A percentile compares a stretch with the other conserved stretches of the same genome.
Evolutionary conservation across 2,797 vertebrate species (phyloP).

Genomic region (Hyperoplus lanceolatus): DNA sequence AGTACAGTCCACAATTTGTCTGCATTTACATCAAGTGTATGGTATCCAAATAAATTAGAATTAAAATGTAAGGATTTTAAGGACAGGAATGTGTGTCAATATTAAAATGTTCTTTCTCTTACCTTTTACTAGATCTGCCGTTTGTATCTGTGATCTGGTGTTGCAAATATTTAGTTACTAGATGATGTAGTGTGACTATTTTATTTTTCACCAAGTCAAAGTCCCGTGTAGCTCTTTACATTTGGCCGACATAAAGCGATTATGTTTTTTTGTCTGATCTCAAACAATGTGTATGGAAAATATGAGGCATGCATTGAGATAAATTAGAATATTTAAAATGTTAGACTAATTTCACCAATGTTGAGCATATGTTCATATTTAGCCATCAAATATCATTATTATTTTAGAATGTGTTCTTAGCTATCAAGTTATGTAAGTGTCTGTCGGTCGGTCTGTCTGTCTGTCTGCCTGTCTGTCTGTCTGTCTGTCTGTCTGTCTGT

Average conservation of each 20-base stretch:
- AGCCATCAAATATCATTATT: no score
- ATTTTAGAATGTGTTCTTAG: no score
- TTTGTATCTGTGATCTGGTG: not conserved
- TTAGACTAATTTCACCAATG: not conserved
- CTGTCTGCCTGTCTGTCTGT: not conserved
- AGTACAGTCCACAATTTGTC: slow-evolving; percentile 45
- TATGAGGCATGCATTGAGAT: not conserved
- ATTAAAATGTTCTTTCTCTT: not conserved
- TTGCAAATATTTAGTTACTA: no score
- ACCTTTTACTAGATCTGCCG: not conserved
- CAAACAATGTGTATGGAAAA: no score
- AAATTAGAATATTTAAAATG: not conserved
- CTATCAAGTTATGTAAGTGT: no score
- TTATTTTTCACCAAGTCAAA: no score
- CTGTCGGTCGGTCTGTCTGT: no score
- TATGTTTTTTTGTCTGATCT: not conserved
- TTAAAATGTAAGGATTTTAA: not conserved
- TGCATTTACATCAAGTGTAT: slow-evolving; percentile 65
- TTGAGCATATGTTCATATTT: not conserved
- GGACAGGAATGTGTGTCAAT: not conserved
- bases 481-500: slow-evolving; percentile 7
- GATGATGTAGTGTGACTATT: not conserved
- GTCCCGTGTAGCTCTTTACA: no score
- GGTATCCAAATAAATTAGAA: slow-evolving; percentile 34
- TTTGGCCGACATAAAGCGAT: no score